Base-by-base conservation (phyloP, 2,888 invertebrate genomes). In the Ethmia dodecea region DNA sequence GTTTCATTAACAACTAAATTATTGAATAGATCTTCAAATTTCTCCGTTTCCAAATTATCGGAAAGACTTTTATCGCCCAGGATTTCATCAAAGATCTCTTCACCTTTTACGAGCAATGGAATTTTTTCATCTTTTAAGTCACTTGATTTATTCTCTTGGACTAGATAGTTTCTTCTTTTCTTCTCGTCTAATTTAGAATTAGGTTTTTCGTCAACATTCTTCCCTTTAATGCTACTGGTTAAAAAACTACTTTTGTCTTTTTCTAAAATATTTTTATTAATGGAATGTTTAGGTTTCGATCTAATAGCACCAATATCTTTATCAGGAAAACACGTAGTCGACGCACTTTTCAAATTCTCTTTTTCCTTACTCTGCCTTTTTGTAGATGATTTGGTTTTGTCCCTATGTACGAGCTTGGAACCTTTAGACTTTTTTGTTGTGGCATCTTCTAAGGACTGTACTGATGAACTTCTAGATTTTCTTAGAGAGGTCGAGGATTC, bases 211-310 rank as follows among this genome's bases (percentile, higher is more conserved):
- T 74, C 75, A 67, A 61, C 43, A 57, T 49, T 60, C 55, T 61
- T 78, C 47, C 50, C 60, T 71, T 72, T 80, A 72, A 68, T 56
- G 75, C 73, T 81, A 79, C 57, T 71, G 57, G 67, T 63, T 72
- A 75, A 65, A 65, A 66, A 66, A 71, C 72, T 79, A 72, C 54
- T 65, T 75, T 75, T 81, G 72, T 78, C 83, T 81, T 83, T 83
- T 55, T 79, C 83, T 79, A 83, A 72, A 71, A 69, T 76, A 75
- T 52, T 71, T 65, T 76, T 80, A 67, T 58, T 75, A 73, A 52
- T 79, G 86, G 86, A 86, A 84, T 86, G 86, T 80, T 80, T 83
- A 60, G 71, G 55, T 83, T 84, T 86, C 64, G 73, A 67, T 73
- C 70, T 84, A 73, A 70, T 80, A 86, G 86, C 84, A 86, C 84